Evolutionary conservation across 2,113 vertebrate species (phyloP).

Genomic region (Eleginops maclovinus): DNA sequence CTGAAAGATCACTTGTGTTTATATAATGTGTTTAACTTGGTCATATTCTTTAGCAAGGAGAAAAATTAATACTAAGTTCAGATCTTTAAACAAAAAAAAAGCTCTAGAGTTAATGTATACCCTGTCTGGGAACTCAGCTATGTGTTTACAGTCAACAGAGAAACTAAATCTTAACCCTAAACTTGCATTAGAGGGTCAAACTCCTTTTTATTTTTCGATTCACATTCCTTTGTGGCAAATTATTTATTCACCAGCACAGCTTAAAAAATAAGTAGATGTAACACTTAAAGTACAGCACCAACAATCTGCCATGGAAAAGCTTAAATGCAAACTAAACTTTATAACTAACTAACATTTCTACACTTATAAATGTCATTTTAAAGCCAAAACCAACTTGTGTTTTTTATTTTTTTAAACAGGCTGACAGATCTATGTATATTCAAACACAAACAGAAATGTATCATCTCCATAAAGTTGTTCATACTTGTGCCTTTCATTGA

Average conservation of each 20-base stretch:
- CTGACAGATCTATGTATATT: background rate
- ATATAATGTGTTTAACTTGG: background rate
- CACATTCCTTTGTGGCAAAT: background rate
- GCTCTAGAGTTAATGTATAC: too few relatives aligned
- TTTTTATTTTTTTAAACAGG: background rate
- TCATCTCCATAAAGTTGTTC: background rate
- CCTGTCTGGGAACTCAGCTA: background rate
- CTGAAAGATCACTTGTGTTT: background rate
- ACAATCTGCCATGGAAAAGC: background rate
- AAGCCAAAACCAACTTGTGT: background rate
- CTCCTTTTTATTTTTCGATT: background rate
- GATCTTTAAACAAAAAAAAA: background rate
- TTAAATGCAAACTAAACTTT: background rate
- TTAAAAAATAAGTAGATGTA: background rate
- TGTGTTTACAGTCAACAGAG: background rate
- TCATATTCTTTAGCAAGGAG: background rate
- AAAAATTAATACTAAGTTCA: background rate
- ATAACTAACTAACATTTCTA: background rate
- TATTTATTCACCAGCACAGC: background rate
- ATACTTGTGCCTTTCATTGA: background rate
- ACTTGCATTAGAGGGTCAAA: background rate
- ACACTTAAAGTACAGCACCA: too few relatives aligned
- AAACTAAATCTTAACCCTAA: background rate
- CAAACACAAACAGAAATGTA: background rate
- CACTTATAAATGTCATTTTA: background rate